Conservation (phyloP, 37 sponge, comb jelly and placozoan genomes). For the Halisarca cf. caerulea region DNA sequence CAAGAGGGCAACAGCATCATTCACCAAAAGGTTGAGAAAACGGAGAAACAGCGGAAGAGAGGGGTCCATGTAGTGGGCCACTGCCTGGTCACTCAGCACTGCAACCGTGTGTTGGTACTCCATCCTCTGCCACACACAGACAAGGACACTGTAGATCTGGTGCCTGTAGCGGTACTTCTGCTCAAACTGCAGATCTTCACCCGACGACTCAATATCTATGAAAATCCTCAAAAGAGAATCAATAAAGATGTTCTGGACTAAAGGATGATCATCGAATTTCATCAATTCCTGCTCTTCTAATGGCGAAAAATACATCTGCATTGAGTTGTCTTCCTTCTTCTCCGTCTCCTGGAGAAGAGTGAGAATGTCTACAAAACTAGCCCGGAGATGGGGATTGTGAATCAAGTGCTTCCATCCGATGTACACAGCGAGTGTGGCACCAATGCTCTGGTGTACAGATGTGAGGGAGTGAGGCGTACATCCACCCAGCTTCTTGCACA, state of each 20-base stretch:
- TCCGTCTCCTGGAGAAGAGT: not conserved
- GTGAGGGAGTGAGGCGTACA: not conserved
- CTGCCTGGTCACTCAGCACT: constrained; percentile 58
- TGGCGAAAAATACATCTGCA: not conserved
- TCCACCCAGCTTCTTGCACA: not conserved
- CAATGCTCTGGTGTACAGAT: not conserved
- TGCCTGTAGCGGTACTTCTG: constrained; percentile 91
- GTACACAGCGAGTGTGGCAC: not conserved
- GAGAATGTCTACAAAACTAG: constrained; percentile 67
- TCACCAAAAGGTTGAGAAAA: constrained; percentile 94
- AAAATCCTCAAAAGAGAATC: constrained; percentile 68
- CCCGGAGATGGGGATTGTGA: constrained; percentile 81
- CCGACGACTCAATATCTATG: constrained; percentile 89
- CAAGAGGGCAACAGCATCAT: constrained; percentile 94
- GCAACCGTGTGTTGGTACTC: constrained; percentile 59
- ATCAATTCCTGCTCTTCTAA: not conserved
- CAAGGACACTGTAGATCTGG: constrained; percentile 83
- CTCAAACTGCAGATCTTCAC: constrained; percentile 86
- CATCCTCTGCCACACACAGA: constrained; percentile 65
- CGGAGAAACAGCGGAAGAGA: constrained; percentile 65
- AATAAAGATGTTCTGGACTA: constrained; percentile 40
- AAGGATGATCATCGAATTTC: constrained; percentile 15
- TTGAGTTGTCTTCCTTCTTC: not conserved
- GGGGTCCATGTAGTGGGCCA: not conserved
- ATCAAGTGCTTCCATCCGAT: constrained; percentile 54